Conservation (phyloP, 1,140 invertebrate genomes). For the Ceratina japonica region DNA sequence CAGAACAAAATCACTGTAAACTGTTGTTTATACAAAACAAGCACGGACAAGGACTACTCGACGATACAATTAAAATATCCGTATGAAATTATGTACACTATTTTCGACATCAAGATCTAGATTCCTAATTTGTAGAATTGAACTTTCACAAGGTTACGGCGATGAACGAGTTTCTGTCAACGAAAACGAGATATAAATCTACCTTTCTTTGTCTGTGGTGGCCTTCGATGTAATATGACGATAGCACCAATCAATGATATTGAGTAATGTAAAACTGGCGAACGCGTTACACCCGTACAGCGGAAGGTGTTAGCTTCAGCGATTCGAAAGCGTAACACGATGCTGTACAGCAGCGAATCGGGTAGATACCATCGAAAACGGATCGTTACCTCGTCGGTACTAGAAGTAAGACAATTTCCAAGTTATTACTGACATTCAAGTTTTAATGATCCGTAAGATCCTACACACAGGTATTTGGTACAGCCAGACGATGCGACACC, state of each 20-base stretch:
- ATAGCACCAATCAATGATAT: background rate
- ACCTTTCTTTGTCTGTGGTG: background rate
- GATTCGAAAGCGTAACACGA: no score
- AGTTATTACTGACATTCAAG: conserved; percentile 21
- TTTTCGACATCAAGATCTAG: background rate
- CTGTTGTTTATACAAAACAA: background rate
- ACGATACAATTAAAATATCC: conserved; percentile 13
- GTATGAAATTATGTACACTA: conserved; percentile 20
- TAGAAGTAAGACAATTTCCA: conserved; percentile 18
- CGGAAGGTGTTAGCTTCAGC: background rate
- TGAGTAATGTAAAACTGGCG: conserved; percentile 4
- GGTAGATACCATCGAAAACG: no score
- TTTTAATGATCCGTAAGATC: conserved; percentile 40
- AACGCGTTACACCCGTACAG: background rate
- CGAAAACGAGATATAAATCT: conserved; percentile 9
- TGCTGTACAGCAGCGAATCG: no score
- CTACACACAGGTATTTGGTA: conserved; percentile 29
- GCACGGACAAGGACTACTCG: background rate
- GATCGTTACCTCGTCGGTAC: background rate
- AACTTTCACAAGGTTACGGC: conserved; percentile 5
- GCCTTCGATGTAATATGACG: background rate
- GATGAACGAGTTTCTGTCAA: conserved; percentile 1
- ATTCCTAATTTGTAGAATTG: background rate
- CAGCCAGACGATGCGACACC: conserved; percentile 28
- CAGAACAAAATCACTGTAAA: background rate